These are phyloP conservation scores for Chironomus tepperi DNA, from an alignment of 1,140 invertebrate species.

Conservation along the genomic window DNA sequence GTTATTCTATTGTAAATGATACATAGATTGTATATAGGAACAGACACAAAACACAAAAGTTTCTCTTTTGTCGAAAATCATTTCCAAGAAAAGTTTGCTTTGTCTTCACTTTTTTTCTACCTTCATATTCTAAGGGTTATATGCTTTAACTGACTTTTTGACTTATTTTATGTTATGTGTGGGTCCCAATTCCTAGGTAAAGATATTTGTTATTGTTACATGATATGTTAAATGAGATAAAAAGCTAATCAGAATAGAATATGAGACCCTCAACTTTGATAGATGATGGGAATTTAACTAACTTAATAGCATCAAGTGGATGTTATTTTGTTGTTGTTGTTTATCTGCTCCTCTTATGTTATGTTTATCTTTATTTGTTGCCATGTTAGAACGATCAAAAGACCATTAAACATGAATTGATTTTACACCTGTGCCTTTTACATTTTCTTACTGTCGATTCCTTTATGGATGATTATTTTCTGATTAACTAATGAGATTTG, in stretches of 20 bases:
- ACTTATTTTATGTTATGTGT: background rate
- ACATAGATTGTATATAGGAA: background rate
- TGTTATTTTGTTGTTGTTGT: background rate
- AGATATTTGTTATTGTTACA: slow-evolving; percentile 11
- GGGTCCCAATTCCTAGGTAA: background rate
- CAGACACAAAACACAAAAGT: background rate
- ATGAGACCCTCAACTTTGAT: background rate
- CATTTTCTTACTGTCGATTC: background rate
- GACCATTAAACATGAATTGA: background rate
- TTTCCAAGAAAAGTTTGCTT: background rate
- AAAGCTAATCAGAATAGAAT: background rate
- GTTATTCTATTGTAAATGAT: slow-evolving; percentile 11
- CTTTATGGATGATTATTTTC: background rate
- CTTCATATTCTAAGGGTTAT: background rate
- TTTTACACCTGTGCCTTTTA: background rate
- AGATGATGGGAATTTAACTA: slow-evolving; percentile 3
- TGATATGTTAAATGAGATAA: background rate
- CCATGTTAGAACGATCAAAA: background rate
- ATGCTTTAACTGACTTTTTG: background rate
- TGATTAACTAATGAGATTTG: slow-evolving; percentile 16
- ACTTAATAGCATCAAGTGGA: background rate
- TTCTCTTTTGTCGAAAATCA: background rate
- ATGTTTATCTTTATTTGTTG: too few species aligned
- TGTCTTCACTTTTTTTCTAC: background rate
- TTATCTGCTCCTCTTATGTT: background rate